These are phyloP conservation scores for Alsophila aescularia DNA, from an alignment of 2,888 invertebrate genomes.

Conservation along the genomic window DNA sequence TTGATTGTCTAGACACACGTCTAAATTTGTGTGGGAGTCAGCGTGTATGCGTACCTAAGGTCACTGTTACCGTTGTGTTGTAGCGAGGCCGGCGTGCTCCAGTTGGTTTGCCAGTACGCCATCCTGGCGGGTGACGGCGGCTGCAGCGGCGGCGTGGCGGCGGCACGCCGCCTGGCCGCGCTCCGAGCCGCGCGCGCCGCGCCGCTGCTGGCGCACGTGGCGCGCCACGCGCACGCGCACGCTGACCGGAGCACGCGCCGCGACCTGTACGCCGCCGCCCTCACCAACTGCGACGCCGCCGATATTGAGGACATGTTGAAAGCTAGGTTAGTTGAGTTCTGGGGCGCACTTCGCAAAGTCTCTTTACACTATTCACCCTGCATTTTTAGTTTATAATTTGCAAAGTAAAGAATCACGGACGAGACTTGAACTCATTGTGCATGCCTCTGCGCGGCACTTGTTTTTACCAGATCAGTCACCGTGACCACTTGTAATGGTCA, in stretches of 20 bases:
- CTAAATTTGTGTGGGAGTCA: no score
- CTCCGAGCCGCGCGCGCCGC: slow-evolving; percentile 53
- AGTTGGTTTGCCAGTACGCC: slow-evolving; percentile 52
- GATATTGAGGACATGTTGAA: slow-evolving; percentile 51
- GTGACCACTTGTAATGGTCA: no score
- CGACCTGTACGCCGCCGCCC: slow-evolving; percentile 60
- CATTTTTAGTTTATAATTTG: no score
- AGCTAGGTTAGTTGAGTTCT: slow-evolving; percentile 50
- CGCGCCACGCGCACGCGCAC: slow-evolving; percentile 53
- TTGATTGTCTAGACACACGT: no score
- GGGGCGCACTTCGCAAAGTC: no score
- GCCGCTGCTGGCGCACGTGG: slow-evolving; percentile 52
- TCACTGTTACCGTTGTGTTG: not conserved
- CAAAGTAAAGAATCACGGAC: no score
- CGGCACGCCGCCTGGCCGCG: slow-evolving; percentile 57
- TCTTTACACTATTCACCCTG: no score
- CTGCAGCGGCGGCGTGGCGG: slow-evolving; percentile 48
- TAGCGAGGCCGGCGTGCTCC: slow-evolving; percentile 66
- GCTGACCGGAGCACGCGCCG: slow-evolving; percentile 53
- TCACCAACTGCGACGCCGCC: slow-evolving; percentile 40
- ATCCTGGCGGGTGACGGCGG: slow-evolving; percentile 46
- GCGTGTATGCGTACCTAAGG: no score
- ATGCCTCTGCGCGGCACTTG: no score
- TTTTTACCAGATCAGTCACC: no score
- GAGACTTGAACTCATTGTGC: no score